Evolutionary conservation across 2,888 invertebrate species (phyloP).

Genomic region (Elegia similella): DNA sequence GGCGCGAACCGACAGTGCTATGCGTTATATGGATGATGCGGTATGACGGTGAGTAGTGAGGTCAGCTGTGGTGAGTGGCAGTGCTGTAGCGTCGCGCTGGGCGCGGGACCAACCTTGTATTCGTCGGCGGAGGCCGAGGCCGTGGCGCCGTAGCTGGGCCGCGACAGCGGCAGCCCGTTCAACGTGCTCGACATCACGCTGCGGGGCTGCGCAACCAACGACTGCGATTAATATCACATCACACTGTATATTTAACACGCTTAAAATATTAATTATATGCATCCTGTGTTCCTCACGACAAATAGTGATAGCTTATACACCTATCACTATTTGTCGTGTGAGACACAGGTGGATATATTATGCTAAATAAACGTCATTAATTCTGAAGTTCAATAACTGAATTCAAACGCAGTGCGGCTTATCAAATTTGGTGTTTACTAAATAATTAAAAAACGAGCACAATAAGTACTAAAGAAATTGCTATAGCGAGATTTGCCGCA

Average conservation of each 20-base stretch:
- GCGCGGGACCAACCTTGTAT: slow-evolving; percentile 54
- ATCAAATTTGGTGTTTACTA: no score
- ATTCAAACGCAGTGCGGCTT: no score
- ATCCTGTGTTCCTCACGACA: neutral
- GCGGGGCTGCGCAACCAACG: slow-evolving; percentile 52
- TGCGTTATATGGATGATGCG: slow-evolving; percentile 3
- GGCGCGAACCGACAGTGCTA: slow-evolving; percentile 4
- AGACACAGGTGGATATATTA: no score
- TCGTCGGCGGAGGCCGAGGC: slow-evolving; percentile 52
- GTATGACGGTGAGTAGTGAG: neutral
- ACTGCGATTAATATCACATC: neutral
- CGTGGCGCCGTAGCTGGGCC: slow-evolving; percentile 58
- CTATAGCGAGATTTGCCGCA: neutral
- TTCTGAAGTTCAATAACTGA: no score
- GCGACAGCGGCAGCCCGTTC: slow-evolving; percentile 65
- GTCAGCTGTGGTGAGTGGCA: neutral
- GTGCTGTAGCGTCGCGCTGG: neutral
- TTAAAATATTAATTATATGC: neutral
- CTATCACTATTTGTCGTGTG: no score
- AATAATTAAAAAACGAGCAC: no score
- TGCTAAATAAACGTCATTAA: no score
- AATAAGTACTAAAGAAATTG: neutral
- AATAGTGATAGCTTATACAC: no score
- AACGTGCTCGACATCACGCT: slow-evolving; percentile 59
- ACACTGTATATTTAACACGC: neutral